These are phyloP conservation scores for Ormyrus thymus DNA, from an alignment of 2,888 invertebrate genomes.

Conservation along the genomic window DNA sequence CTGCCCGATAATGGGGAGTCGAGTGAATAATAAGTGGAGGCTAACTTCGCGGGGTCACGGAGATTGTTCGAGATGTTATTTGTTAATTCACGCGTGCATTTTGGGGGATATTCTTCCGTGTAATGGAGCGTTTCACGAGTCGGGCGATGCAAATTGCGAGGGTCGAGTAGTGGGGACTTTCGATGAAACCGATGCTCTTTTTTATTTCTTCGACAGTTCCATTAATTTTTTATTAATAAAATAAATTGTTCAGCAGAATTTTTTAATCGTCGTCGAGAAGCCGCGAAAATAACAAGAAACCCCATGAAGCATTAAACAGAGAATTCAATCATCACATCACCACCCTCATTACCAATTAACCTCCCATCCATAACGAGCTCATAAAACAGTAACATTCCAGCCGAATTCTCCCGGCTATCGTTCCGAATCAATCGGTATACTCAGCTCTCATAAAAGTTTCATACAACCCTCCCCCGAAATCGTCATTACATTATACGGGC, in stretches of 20 bases:
- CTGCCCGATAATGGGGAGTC: neutral
- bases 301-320: too few relatives aligned
- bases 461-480: neutral
- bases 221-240: too few relatives aligned
- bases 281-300: neutral
- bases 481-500: slow-evolving; percentile 21
- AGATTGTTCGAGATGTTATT: neutral
- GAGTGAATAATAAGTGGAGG: slow-evolving; percentile 26
- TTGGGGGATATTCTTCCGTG: too few relatives aligned
- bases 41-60: slow-evolving; percentile 10
- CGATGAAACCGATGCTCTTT: too few relatives aligned
- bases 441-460: slow-evolving; percentile 27
- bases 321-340: too few relatives aligned
- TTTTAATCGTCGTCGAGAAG: neutral
- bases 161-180: too few relatives aligned
- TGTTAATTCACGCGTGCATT: too few relatives aligned
- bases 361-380: neutral
- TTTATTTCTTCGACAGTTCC: too few relatives aligned
- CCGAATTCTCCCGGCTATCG: neutral
- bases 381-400: slow-evolving; percentile 19
- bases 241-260: neutral
- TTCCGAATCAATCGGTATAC: slow-evolving; percentile 5
- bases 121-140: too few relatives aligned
- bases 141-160: too few relatives aligned
- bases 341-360: too few relatives aligned